Evolutionary conservation across 2,888 invertebrate species (phyloP).

Genomic region (Lasioglossum figueresi): DNA sequence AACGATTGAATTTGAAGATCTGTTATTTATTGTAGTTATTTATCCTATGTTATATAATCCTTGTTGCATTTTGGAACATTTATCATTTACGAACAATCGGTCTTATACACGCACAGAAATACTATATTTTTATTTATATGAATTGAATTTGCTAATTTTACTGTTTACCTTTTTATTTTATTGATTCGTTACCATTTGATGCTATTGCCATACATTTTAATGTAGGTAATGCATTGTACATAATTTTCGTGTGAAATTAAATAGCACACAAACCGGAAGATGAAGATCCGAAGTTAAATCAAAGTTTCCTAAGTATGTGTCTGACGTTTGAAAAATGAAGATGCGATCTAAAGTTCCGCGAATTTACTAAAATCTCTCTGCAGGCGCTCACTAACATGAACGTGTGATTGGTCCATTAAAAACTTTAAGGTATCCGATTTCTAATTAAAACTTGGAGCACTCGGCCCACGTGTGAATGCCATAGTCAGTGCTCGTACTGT

Average conservation of each 20-base stretch:
- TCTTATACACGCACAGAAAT: neutral
- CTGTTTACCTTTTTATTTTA: neutral
- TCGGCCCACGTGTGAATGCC: neutral
- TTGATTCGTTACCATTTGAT: neutral
- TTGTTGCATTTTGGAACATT: neutral
- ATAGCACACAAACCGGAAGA: neutral
- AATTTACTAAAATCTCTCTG: neutral
- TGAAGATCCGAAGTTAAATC: neutral
- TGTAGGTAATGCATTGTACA: neutral
- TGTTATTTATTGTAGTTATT: neutral
- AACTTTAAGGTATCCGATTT: conserved; percentile 6
- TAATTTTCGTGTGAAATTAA: neutral
- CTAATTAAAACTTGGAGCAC: conserved; percentile 1
- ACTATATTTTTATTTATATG: neutral
- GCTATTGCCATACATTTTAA: neutral
- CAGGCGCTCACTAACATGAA: neutral
- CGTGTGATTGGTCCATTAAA: conserved; percentile 10
- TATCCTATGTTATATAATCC: too few relatives aligned
- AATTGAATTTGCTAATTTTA: neutral
- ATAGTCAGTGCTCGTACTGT: neutral
- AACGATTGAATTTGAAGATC: neutral
- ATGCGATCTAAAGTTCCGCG: neutral
- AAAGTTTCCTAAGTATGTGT: neutral
- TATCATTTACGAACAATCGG: neutral
- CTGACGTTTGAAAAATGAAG: conserved; percentile 13